Conservation (phyloP, 2,888 invertebrate species). For the Hoplodrina blanda region DNA sequence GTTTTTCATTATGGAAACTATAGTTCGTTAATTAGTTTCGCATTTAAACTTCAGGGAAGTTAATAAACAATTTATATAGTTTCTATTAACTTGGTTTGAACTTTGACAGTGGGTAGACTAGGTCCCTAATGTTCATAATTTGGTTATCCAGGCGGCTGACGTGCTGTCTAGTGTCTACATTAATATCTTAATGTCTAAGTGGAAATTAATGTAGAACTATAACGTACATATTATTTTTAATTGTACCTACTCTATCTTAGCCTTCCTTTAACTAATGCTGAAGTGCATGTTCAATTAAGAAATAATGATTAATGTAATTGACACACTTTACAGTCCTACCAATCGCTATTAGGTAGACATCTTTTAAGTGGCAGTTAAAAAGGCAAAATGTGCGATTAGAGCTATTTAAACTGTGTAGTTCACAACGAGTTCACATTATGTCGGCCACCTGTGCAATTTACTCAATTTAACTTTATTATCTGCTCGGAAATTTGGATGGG, state of each 20-base stretch:
- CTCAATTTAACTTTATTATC: conserved; percentile 84
- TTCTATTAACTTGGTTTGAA: conserved; percentile 24
- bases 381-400: conserved; percentile 70
- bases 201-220: neutral
- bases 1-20: conserved; percentile 38
- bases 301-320: conserved; percentile 39
- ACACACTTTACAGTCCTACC: conserved; percentile 35
- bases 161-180: neutral
- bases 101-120: conserved; percentile 16
- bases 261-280: conserved; percentile 1
- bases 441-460: conserved; percentile 81
- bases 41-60: conserved; percentile 32
- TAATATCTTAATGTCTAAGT: neutral
- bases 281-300: conserved; percentile 41
- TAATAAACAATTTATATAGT: conserved; percentile 19
- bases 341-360: conserved; percentile 46
- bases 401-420: conserved; percentile 69
- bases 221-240: neutral
- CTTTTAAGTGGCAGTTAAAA: conserved; percentile 70
- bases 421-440: conserved; percentile 69
- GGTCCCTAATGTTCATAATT: conserved; percentile 8
- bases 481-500: conserved; percentile 76
- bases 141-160: neutral
- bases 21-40: conserved; percentile 37
- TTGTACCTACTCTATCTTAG: neutral